Evolutionary conservation across 2,888 invertebrate species (phyloP), one percentile per base, ranked within the genome.

Genomic region (Acleris sparsana): DNA sequence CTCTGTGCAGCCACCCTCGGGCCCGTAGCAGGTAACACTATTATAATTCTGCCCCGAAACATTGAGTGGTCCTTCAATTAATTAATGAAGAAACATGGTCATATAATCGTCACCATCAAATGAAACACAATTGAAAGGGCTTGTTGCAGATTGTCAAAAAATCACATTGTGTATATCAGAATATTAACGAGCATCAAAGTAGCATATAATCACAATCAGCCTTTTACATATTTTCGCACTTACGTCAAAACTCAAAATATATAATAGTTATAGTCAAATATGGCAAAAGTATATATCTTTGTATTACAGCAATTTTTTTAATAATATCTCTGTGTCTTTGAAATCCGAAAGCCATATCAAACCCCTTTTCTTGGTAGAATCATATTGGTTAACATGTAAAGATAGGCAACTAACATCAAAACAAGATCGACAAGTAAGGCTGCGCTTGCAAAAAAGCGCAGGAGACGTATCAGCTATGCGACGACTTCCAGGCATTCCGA

Each of bases 1-100:
- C 87, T 94, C 78, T 84, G 89, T 82, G 93, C 92, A 83, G 92
- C 92, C 77, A 90, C 89, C 79, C 79, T 91, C 69, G 86, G 88
- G 77, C 93, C 93, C 69, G 89, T 89, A 62, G 87, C 94, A 92
- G 94, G 94, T 94, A 66, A 56, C 55, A 53, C 20, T 53, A 58
- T 49, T 13, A 49, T 46, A 46, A 17, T 17, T n/a, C n/a, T 46
- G 17, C 46, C 11, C 11, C 39, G 9, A 6, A 46, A 1, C n/a
- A 46, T 46, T 17, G 7, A 16, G 17, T 6, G 16, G 16, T 46
- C 11, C 44, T 44, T 46, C 46, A 46, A 46, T 44, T 44, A n/a
- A 16, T 17, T 16, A 6, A 46, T 46, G 1, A 46, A 46, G 5
- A 5, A n/a, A n/a, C 1, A 46, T n/a, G 7, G 17, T 46, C 17